These are phyloP conservation scores for Chelonus formosanus DNA, from an alignment of 2,888 invertebrate genomes.

Conservation along the genomic window DNA sequence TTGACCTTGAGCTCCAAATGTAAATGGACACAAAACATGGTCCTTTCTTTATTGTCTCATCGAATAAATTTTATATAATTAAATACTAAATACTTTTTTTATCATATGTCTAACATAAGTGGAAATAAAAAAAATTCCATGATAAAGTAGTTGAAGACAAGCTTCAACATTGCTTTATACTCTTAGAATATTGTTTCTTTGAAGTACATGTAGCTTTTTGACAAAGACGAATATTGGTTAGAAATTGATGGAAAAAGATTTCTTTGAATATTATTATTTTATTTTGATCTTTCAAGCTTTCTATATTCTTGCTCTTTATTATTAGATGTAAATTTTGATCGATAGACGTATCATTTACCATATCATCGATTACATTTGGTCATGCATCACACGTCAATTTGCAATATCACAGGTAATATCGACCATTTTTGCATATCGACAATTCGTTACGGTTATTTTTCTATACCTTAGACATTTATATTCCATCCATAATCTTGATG, in stretches of 20 bases:
- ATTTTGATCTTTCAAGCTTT: too few species aligned
- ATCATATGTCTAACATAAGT: background rate
- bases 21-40: background rate
- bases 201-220: too few species aligned
- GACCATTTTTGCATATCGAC: conserved; percentile 18
- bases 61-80: conserved; percentile 15
- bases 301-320: too few species aligned
- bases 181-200: too few species aligned
- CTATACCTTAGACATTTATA: too few species aligned
- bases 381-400: conserved; percentile 12
- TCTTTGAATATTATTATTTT: too few species aligned
- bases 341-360: background rate
- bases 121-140: too few species aligned
- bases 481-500: too few species aligned
- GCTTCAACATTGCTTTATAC: background rate
- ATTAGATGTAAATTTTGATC: too few species aligned
- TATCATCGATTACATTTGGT: conserved; percentile 6
- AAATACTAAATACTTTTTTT: conserved; percentile 6
- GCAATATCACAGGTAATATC: conserved; percentile 11
- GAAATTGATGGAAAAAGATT: too few species aligned
- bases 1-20: conserved; percentile 13
- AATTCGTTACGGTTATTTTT: conserved; percentile 22
- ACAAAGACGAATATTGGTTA: too few species aligned
- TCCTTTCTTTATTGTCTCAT: background rate
- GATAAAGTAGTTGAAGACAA: too few species aligned